phyloP scores from a whole-genome alignment of 1,140 invertebrate species.

The Diabrotica undecimpunctata region DNA sequence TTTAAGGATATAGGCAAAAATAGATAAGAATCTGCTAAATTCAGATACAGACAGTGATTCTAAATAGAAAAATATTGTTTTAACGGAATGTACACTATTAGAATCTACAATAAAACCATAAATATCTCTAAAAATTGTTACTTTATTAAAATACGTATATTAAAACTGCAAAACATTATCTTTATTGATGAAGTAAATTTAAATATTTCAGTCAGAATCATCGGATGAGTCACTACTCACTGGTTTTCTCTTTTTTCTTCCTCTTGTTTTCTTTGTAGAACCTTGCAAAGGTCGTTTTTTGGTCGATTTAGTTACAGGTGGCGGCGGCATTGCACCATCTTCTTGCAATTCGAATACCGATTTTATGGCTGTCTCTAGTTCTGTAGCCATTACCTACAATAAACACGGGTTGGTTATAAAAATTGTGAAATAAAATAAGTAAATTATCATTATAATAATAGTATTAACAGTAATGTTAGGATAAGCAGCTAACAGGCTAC shows the following conservation, averaged over 20 bases:
- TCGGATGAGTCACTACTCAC: background rate
- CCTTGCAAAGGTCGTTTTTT: slow-evolving; percentile 9
- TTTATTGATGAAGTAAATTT: background rate
- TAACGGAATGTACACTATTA: too few species aligned
- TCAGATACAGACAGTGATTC: too few species aligned
- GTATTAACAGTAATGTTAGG: too few species aligned
- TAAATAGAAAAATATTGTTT: too few species aligned
- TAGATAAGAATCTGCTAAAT: too few species aligned
- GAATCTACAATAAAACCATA: too few species aligned
- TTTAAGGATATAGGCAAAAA: too few species aligned
- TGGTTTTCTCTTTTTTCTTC: slow-evolving; percentile 4
- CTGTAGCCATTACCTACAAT: slow-evolving; percentile 29
- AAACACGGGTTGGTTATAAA: slow-evolving; percentile 11
- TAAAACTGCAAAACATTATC: too few species aligned
- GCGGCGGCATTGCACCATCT: slow-evolving; percentile 13
- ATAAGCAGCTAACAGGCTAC: too few species aligned
- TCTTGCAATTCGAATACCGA: slow-evolving; percentile 31
- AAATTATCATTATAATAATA: background rate
- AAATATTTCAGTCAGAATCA: slow-evolving; percentile 6
- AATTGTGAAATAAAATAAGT: background rate
- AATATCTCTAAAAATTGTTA: too few species aligned
- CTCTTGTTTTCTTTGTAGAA: background rate
- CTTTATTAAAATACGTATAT: too few species aligned
- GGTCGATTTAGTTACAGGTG: slow-evolving; percentile 14
- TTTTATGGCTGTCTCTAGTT: slow-evolving; percentile 33